Evolutionary conservation across 2,113 vertebrate genomes (phyloP), one percentile per base, ranked within the genome.

Genomic region (Oxygymnocypris stewartii): DNA sequence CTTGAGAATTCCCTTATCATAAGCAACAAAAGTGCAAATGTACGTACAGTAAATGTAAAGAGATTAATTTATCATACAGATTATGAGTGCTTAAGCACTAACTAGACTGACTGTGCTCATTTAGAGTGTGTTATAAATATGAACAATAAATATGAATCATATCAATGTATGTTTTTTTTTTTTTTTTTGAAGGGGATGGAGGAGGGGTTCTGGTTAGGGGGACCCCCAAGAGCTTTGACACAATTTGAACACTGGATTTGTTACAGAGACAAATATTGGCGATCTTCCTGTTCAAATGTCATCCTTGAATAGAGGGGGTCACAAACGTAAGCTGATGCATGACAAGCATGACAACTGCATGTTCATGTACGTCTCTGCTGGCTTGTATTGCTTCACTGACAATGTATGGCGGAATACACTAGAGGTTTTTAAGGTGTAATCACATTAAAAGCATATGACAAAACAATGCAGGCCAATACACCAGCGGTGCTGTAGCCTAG

Each of bases 201-300:
- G 28, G 28, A 31, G 28, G 28, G 28, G 28, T 31, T 31, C 28
- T 31, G 28, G 28, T 31, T 31, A 31, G 28, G 28, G 28, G 28
- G 28, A 31, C 28, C 28, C 28, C 28, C 28, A 31, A 31, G 28
- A 31, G 28, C 28, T 31, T 31, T 31, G 28, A 31, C 28, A 31
- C 28, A 31, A 31, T 31, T 31, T 2, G 28, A 31, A 31, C 28
- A 31, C 2, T 31, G 28, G 28, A 31, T 31, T 78, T 77, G 44
- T 28, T 49, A 77, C 74, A 44, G 49, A 28, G 86, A 87, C 91
- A 90, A 90, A 90, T 90, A 85, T 90, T 85, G 73, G 79, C 89
- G 86, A 90, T 88, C 87, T 89, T 87, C 90, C 91, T 92, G 77
- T 61, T 87, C 87, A 90, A 93, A 89, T 91, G 91, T 92, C 93